Percentiles rank a stretch among this genome's conserved stretches.
phyloP scores from a whole-genome alignment of 2,113 vertebrate genomes.

The Xiphophorus couchianus region DNA sequence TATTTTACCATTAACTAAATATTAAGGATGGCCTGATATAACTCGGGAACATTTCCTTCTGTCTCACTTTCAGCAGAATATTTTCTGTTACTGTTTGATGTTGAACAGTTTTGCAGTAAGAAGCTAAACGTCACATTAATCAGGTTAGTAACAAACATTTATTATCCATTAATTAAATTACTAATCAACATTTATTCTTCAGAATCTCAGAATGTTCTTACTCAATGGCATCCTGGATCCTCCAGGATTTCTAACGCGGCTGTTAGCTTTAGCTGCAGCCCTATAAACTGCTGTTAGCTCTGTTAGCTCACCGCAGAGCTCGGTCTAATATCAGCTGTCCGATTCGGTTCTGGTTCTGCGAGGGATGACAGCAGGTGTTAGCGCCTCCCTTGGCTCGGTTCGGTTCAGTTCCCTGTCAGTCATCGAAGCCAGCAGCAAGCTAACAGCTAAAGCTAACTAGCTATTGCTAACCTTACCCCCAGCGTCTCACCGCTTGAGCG shows the following conservation, averaged over 20 bases:
- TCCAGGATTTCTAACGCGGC: not conserved
- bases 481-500: not conserved
- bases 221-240: not conserved
- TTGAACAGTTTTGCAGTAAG: too few relatives aligned
- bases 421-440: not conserved
- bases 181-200: not conserved
- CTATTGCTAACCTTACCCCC: slow-evolving; percentile 7
- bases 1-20: too few relatives aligned
- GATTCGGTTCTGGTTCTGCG: not conserved
- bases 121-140: too few relatives aligned
- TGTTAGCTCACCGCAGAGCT: not conserved
- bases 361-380: accelerated
- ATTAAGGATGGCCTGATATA: too few relatives aligned
- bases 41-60: too few relatives aligned
- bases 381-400: not conserved
- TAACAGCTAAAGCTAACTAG: slow-evolving; percentile 13
- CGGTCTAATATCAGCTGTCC: not conserved
- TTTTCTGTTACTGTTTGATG: too few relatives aligned
- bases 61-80: too few relatives aligned
- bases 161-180: too few relatives aligned
- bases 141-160: too few relatives aligned
- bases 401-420: slow-evolving; percentile 4
- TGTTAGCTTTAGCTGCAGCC: not conserved
- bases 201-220: not conserved
- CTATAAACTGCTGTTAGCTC: slow-evolving; percentile 1